Evolutionary conservation across 2,113 vertebrate species (phyloP).

Genomic region (Loxodonta africana): DNA sequence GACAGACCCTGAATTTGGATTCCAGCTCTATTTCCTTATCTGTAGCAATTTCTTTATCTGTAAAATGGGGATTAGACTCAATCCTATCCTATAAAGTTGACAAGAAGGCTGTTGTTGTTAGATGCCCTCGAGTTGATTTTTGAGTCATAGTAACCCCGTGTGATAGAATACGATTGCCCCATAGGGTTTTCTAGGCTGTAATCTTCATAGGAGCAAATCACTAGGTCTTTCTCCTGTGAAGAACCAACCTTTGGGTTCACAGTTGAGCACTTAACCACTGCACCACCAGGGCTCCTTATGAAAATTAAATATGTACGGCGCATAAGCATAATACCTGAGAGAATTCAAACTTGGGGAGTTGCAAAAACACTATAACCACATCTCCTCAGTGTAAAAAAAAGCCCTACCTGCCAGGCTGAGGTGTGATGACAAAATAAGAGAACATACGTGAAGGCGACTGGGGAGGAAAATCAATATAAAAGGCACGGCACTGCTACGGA

Average conservation of each 20-base stretch:
- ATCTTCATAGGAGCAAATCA: too few relatives aligned
- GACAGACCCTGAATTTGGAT: background rate
- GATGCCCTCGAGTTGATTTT: background rate
- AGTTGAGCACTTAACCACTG: background rate
- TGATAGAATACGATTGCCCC: background rate
- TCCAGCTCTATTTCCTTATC: background rate
- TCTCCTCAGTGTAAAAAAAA: background rate
- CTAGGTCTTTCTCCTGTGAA: background rate
- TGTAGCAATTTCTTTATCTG: background rate
- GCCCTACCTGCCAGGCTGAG: background rate
- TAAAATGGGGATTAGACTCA: background rate
- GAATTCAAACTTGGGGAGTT: background rate
- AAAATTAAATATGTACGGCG: background rate
- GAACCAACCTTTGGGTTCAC: background rate
- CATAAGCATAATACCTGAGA: background rate
- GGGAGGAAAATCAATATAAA: background rate
- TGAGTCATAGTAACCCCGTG: background rate
- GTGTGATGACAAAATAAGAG: background rate
- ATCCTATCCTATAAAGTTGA: background rate
- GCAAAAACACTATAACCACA: background rate
- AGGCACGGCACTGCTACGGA: background rate
- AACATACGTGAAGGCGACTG: background rate
- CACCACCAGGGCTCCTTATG: background rate
- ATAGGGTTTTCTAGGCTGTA: too few relatives aligned
- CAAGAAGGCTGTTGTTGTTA: background rate